Base-by-base conservation (phyloP, 2,888 invertebrate species). In the Drosophila mimetica region DNA sequence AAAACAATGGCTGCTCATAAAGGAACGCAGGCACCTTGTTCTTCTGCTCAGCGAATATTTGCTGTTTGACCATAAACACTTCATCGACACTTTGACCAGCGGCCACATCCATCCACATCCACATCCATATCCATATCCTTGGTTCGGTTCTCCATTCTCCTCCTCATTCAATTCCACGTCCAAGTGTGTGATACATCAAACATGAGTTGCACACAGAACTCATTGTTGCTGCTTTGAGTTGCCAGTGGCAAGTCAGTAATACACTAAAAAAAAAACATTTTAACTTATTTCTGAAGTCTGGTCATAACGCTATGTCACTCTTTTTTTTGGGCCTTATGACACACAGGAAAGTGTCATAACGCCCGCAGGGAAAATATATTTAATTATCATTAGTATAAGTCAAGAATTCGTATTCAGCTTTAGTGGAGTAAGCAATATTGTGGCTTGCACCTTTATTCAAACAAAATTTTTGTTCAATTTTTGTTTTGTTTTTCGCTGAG, bases 21-120 rank as follows among this genome's bases (percentile, higher is more conserved):
- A 37, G 25, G 36, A 52, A 41, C 16, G 39, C 52, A 30, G 18
- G 39, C 25, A 52, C 13, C 52, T 52, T 41, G 52, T 41, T 39
- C 22, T 25, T 57, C 37, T 65, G 30, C 28, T 30, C 30, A 13
- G 30, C 30, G 30, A 30, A 46, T 46, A 22, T 30, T 46, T 65
- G 59, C 42, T 69, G 54, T 57, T 76, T 41, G 79, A 73, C 74
- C 69, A 78, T 84, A 81, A 84, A 82, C 80, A 84, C 77, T 71
- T 71, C 64, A 75, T 78, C 70, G 67, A 76, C 76, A 80, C 77
- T 74, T 74, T 60, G 47, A 50, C 64, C 50, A 32, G 32, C 25
- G 25, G 22, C 30, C 57, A 41, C n/a, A 52, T 28, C 37, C 54
- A 22, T 36, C 36, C 42, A 20, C 37, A 52, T n/a, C 28, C 50